Evolutionary conservation across 2,888 invertebrate species (phyloP), one percentile per base, ranked within the genome.

Genomic region (Autographa gamma): DNA sequence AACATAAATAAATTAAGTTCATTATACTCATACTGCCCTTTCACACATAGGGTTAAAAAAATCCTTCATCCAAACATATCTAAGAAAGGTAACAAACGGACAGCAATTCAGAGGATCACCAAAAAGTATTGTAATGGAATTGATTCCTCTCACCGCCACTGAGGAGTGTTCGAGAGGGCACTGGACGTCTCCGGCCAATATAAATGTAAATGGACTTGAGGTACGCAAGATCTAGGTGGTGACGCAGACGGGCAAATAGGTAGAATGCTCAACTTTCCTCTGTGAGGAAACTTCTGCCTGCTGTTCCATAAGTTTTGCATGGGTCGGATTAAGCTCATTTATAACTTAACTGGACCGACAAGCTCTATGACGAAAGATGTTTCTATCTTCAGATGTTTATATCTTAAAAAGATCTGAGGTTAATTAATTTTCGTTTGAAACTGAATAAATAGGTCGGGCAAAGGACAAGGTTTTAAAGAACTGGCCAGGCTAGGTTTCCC

Each of bases 191-290:
- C 87, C 67, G 83, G 85, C 92, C 95, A 95, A 95, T 95, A 95
- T 95, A 95, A 93, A 95, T 95, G 95, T 94, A 94, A 95, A 95
- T 95, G 91, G 88, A 85, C 87, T 84, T 83, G 90, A 93, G 92
- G 93, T 92, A 90, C 90, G 82, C 88, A 85, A 80, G 68, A 72
- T 72, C 73, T 70, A 64, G 71, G 52, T 60, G 38, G 43, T n/a
- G 14, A 7, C 61, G 34, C 72, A 70, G 73, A 76, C 4, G 14
- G 19, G 60, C 0, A n/a, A 32, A 14, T 75, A 80, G 70, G 77
- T 61, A 73, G 19, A 34, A 11, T 58, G 0, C 9, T 31, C 0
- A 0, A 1, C 8, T 58, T 56, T 11, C 60, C 34, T 72, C 63
- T 65, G 18, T 25, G 80, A 72, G n/a, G 60, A 25, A 64, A 65